Conservation (phyloP, 2,888 invertebrate species). For the Halictus quadricinctus region DNA sequence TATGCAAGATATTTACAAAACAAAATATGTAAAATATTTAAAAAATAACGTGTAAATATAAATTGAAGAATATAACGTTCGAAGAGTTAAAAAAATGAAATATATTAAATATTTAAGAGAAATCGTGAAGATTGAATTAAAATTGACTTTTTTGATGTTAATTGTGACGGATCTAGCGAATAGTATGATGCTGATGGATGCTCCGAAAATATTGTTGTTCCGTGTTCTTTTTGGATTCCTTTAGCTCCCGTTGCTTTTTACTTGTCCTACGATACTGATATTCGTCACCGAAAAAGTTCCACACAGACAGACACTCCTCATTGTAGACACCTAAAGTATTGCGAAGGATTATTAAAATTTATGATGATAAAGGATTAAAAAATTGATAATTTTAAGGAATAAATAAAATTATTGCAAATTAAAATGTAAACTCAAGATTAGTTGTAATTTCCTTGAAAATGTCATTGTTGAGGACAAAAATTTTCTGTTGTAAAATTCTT, state of each 20-base stretch:
- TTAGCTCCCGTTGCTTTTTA: not conserved
- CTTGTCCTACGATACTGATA: not conserved
- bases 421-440: no score
- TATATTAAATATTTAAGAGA: not conserved
- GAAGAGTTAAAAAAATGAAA: not conserved
- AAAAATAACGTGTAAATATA: not conserved
- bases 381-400: no score
- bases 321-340: slow-evolving; percentile 64
- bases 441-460: no score
- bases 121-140: not conserved
- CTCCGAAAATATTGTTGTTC: not conserved
- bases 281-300: slow-evolving; percentile 75
- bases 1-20: not conserved
- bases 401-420: no score
- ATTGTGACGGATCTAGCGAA: slow-evolving; percentile 16
- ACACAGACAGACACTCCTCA: slow-evolving; percentile 62
- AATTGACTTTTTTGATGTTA: not conserved
- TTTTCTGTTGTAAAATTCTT: no score
- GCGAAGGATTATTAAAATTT: not conserved
- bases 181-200: slow-evolving; percentile 7
- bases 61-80: not conserved
- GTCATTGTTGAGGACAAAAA: no score
- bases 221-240: no score
- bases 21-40: not conserved
- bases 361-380: not conserved